phyloP scores from a whole-genome alignment of 2,113 vertebrate genomes.

The Dicaeum eximium region DNA sequence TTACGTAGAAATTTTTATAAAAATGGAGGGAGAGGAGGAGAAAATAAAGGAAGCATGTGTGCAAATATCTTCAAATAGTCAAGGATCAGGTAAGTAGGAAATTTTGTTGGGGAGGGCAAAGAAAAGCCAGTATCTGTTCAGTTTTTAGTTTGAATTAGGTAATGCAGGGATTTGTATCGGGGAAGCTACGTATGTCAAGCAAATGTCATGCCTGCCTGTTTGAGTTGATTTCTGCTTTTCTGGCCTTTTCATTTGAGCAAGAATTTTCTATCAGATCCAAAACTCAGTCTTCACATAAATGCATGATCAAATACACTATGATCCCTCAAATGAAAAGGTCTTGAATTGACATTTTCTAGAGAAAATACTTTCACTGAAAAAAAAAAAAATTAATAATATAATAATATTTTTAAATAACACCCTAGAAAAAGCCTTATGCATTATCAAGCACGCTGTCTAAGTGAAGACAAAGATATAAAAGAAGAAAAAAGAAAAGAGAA shows the following conservation, averaged over 20 bases:
- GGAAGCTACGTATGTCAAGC: slow-evolving; percentile 5
- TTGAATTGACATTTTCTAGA: slow-evolving; percentile 1
- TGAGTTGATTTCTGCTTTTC: slow-evolving; percentile 12
- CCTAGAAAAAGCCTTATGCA: neutral
- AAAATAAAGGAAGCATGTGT: neutral
- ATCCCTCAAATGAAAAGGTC: neutral
- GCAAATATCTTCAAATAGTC: neutral
- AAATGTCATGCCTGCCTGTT: slow-evolving; percentile 6
- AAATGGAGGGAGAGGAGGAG: neutral
- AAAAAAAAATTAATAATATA: no score
- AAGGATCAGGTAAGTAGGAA: neutral
- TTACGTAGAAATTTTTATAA: neutral
- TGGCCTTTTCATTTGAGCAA: neutral
- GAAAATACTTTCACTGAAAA: neutral
- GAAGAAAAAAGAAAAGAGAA: neutral
- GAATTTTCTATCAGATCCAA: slow-evolving; percentile 4
- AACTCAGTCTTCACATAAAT: neutral
- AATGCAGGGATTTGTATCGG: neutral
- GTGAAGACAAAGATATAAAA: neutral
- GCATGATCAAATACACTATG: neutral
- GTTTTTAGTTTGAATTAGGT: neutral
- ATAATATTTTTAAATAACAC: no score
- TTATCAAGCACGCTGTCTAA: neutral
- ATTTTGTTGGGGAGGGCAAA: neutral
- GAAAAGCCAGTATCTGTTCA: neutral